A percentile compares a stretch with the other conserved stretches of the same genome.
phyloP scores from a whole-genome alignment of 2,797 vertebrate genomes.

The Dryobates pubescens region DNA sequence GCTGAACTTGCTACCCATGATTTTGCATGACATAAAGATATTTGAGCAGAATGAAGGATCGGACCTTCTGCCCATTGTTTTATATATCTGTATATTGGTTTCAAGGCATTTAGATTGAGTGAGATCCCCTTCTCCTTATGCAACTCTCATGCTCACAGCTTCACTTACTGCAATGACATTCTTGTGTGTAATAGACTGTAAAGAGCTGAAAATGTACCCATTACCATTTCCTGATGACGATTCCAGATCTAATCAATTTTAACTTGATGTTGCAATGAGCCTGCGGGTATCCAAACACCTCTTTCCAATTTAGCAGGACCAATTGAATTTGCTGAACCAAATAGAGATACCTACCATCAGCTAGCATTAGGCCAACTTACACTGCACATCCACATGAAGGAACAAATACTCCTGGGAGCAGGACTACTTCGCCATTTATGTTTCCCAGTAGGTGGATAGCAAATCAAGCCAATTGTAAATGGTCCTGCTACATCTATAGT shows the following conservation, averaged over 20 bases:
- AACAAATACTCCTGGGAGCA: not conserved
- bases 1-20: not conserved
- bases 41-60: constrained; percentile 35
- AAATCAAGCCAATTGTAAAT: not conserved
- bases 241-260: not conserved
- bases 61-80: constrained; percentile 23
- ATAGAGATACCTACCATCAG: not conserved
- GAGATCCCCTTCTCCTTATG: not conserved
- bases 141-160: not conserved
- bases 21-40: constrained; percentile 13
- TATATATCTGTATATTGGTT: not conserved
- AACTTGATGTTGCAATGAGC: not conserved
- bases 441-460: not conserved
- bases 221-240: not conserved
- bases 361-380: not conserved
- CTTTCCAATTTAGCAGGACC: not conserved
- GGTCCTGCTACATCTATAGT: not conserved
- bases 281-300: not conserved
- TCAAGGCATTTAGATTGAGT: not conserved
- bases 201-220: not conserved
- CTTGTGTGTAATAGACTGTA: not conserved
- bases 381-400: not conserved
- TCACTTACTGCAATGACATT: not conserved
- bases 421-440: not conserved
- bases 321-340: not conserved